Conservation (phyloP, 2,888 invertebrate species). For the Drosophila sordidapex region DNA sequence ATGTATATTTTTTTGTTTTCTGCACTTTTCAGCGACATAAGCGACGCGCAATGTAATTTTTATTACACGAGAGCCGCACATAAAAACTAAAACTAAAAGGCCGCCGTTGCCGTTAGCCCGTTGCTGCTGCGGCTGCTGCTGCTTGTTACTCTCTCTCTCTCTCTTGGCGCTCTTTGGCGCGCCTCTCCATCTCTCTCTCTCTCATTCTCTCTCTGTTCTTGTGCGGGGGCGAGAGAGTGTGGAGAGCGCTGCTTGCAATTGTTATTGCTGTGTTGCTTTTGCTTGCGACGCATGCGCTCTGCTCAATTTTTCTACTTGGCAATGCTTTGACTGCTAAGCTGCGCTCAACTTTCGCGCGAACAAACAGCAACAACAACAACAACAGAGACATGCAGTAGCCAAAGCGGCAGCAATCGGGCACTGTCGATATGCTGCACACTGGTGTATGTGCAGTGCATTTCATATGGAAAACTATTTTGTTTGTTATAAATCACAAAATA, state of each 20-base stretch:
- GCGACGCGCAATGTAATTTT: slow-evolving; percentile 80
- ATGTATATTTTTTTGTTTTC: slow-evolving; percentile 38
- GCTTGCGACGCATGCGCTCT: slow-evolving; percentile 66
- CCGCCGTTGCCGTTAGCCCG: slow-evolving; percentile 67
- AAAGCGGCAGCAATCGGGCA: slow-evolving; percentile 46
- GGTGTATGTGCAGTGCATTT: slow-evolving; percentile 15
- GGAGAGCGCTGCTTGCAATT: slow-evolving; percentile 45
- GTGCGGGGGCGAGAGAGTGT: slow-evolving; percentile 42
- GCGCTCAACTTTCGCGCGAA: slow-evolving; percentile 73
- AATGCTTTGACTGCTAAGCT: slow-evolving; percentile 45
- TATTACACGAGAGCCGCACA: slow-evolving; percentile 78
- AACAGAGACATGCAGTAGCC: slow-evolving; percentile 60
- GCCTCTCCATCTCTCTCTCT: slow-evolving; percentile 13
- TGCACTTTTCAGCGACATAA: slow-evolving; percentile 56
- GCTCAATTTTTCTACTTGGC: slow-evolving; percentile 36
- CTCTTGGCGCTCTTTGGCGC: slow-evolving; percentile 34
- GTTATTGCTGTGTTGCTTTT: slow-evolving; percentile 44
- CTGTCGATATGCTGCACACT: slow-evolving; percentile 38
- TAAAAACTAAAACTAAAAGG: slow-evolving; percentile 77
- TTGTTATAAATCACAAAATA: not conserved
- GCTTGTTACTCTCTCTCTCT: slow-evolving; percentile 31
- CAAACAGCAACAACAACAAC: slow-evolving; percentile 21
- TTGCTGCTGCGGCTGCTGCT: slow-evolving; percentile 40
- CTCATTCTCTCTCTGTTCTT: slow-evolving; percentile 10
- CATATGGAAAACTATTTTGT: not conserved